Evolutionary conservation across 1,140 invertebrate genomes (phyloP).

Genomic region (Popillia japonica): DNA sequence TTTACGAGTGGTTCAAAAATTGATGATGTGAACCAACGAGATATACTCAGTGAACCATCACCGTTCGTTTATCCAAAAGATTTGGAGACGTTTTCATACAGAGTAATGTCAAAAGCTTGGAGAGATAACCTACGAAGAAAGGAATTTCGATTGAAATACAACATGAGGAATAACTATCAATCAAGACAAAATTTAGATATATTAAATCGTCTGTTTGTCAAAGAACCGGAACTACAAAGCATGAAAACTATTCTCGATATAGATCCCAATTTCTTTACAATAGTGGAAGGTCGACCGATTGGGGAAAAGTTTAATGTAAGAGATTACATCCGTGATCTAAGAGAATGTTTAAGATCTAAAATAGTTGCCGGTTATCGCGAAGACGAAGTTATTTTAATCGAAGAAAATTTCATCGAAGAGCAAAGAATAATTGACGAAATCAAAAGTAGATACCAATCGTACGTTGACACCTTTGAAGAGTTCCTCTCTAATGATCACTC

Average conservation of each 20-base stretch:
- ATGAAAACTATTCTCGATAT: slow-evolving; percentile 65
- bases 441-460: slow-evolving; percentile 65
- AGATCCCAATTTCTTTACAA: slow-evolving; percentile 69
- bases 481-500: slow-evolving; percentile 70
- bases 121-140: slow-evolving; percentile 49
- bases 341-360: slow-evolving; percentile 64
- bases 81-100: slow-evolving; percentile 54
- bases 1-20: slow-evolving; percentile 53
- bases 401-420: slow-evolving; percentile 69
- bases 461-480: slow-evolving; percentile 68
- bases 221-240: slow-evolving; percentile 50
- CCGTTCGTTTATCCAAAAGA: slow-evolving; percentile 56
- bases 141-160: slow-evolving; percentile 52
- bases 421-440: slow-evolving; percentile 64
- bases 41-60: slow-evolving; percentile 51
- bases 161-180: slow-evolving; percentile 49
- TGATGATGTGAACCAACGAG: slow-evolving; percentile 47
- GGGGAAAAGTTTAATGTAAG: slow-evolving; percentile 61
- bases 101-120: slow-evolving; percentile 56
- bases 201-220: slow-evolving; percentile 57
- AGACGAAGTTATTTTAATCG: slow-evolving; percentile 69
- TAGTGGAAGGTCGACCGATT: slow-evolving; percentile 65
- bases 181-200: slow-evolving; percentile 52
- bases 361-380: slow-evolving; percentile 66
- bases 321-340: slow-evolving; percentile 67